Percentiles rank a stretch among this genome's conserved stretches.
Evolutionary conservation across 2,797 vertebrate genomes (phyloP).

Genomic region (Coregonus suidteri): DNA sequence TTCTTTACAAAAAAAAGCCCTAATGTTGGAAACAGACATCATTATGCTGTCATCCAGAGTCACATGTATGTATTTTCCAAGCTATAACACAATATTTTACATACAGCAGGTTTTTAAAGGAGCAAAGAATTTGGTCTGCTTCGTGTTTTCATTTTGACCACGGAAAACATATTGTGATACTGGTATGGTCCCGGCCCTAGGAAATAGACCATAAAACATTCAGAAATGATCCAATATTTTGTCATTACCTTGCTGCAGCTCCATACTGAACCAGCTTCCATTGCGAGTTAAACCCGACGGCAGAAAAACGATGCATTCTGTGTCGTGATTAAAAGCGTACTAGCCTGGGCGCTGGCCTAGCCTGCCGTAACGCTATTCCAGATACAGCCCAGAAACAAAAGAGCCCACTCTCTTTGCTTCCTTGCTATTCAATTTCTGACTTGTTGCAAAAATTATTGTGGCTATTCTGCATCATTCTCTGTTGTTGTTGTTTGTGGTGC

Average conservation of each 20-base stretch:
- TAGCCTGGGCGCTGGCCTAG: conserved; percentile 56
- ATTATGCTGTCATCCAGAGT: too few species aligned
- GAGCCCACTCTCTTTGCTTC: conserved; percentile 66
- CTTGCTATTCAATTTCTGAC: conserved; percentile 77
- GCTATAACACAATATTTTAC: too few species aligned
- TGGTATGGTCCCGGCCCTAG: too few species aligned
- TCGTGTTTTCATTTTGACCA: too few species aligned
- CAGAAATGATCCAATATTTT: neutral
- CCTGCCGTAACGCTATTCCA: conserved; percentile 43
- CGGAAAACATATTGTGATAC: neutral
- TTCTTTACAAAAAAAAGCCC: too few species aligned
- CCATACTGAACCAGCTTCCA: conserved; percentile 74
- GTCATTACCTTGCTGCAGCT: conserved; percentile 74
- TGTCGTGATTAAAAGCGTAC: conserved; percentile 54
- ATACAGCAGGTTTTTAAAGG: too few species aligned
- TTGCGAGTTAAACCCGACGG: conserved; percentile 64
- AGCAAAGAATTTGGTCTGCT: too few species aligned
- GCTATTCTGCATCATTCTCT: conserved; percentile 74
- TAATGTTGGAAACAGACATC: too few species aligned
- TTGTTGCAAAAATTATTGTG: conserved; percentile 78
- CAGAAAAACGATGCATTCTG: conserved; percentile 69
- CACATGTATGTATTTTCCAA: too few species aligned
- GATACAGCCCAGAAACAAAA: conserved; percentile 62
- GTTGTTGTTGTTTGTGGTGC: conserved; percentile 42
- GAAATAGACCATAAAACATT: neutral